Evolutionary conservation across 2,888 invertebrate species (phyloP), one percentile per base, ranked within the genome.

Genomic region (Oxytorus armatus): DNA sequence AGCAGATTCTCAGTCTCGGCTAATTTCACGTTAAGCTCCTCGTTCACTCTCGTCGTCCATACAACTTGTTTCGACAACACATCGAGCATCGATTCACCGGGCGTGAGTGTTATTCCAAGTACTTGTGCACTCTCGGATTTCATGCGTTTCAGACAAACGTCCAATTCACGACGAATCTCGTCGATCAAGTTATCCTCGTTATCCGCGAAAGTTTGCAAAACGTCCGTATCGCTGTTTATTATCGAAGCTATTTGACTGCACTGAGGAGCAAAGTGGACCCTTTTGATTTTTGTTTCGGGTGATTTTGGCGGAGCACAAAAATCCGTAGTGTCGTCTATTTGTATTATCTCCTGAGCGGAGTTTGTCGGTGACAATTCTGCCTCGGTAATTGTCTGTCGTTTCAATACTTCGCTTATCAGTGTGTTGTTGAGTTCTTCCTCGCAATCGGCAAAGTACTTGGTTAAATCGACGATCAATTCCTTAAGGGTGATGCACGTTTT

Each of bases 381-480:
- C 8, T 73, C 73, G 23, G 29, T 33, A 7, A 33, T 8, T 8
- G 69, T 44, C 55, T 87, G 86, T 75, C 93, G 90, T 42, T 93
- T 94, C 57, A 93, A 77, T 51, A 95, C 92, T 86, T 95, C 95
- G 63, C 94, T 95, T 0, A 96, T 94, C 61, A 97, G 92, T 11
- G 96, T 96, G 83, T 94, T 94, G 92, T 96, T 96, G 44, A 97
- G 92, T 90, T 96, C 96, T 88, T 96, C 95, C 90, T 97, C 97
- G 63, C 96, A 96, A 84, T 94, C 93, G 5, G 94, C 94, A 88
- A 96, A 95, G 91, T 96, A 96, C 88, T 95, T 95, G 55, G 95
- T 94, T 86, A 97, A 92, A 89, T 96, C 95, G 0, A 94, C 92
- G 77, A 97, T 93, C 33, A 95, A 93, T 82, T 94, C 93, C 84